Base-by-base conservation (phyloP, 2,888 invertebrate species). In the Torymus auratus region DNA sequence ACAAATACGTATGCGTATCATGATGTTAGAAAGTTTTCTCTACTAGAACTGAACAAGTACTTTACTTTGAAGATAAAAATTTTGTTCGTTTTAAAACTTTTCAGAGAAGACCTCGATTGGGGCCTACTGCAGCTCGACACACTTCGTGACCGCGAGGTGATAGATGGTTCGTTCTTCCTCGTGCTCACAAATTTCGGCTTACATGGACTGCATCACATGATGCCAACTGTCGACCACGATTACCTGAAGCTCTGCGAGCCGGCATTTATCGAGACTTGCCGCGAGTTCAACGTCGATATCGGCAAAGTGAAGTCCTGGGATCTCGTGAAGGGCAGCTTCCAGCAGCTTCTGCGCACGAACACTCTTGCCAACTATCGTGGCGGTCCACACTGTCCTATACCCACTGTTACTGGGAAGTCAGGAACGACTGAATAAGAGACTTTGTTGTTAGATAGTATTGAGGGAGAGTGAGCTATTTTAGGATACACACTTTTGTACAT, bases 191-290 rank as follows among this genome's bases (percentile, higher is more conserved):
- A 94, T 81, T 96, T 96, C 86, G 96, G 96, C 0, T 94, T 95
- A 80, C 97, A 97, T 87, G 92, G 93, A 0, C 91, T 96, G 1
- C 96, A 97, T 89, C 97, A 97, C 90, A 91, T 96, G 20, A 94
- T 96, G 85, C 96, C 96, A 0, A 95, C 96, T 0, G 86, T 97
- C 53, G 96, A 96, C 88, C 96, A 96, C 86, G 94, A 94, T 0
- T 93, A 94, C 78, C 89, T 97, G 14, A 93, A 93, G 12, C 92
- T 94, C 70, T 91, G 96, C 3, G 93, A 94, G 87, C 94, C 95
- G 0, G 92, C 93, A 0, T 92, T 95, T 13, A 84, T 93, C 10
- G 91, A 94, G 83, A 94, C 94, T 52, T 94, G 94, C 84, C 90
- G 93, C 55, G 94, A 96, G 85, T 96, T 94, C 85, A 93, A 93